phyloP scores from a whole-genome alignment of 2,113 vertebrate species.

The Psophia crepitans region DNA sequence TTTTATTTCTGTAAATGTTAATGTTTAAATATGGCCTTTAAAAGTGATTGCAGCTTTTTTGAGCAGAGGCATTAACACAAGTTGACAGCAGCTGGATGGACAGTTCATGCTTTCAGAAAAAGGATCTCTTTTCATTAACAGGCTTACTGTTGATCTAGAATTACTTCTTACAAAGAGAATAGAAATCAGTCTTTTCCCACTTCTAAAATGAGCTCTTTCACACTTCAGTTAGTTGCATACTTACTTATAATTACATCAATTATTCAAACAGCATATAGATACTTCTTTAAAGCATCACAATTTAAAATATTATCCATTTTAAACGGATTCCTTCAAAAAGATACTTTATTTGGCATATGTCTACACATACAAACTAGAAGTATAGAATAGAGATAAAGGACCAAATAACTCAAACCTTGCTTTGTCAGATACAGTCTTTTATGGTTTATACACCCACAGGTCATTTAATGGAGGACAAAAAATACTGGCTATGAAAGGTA shows the following conservation, averaged over 20 bases:
- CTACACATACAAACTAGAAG: neutral
- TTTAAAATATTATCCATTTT: neutral
- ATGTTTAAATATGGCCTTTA: neutral
- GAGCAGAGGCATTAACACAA: neutral
- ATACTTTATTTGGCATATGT: neutral
- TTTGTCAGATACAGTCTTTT: neutral
- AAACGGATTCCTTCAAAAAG: conserved; percentile 4
- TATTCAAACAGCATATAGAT: neutral
- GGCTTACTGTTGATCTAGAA: neutral
- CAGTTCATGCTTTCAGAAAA: neutral
- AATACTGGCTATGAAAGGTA: conserved; percentile 22
- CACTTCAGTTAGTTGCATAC: neutral
- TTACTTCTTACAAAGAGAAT: neutral
- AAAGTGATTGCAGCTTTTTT: neutral
- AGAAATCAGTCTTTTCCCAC: neutral
- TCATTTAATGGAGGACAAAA: conserved; percentile 32
- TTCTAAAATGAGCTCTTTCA: neutral
- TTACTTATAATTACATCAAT: neutral
- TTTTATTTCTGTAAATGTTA: neutral
- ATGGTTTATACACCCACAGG: neutral
- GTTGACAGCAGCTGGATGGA: neutral
- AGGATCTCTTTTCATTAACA: neutral
- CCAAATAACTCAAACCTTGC: neutral
- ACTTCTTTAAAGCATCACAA: neutral
- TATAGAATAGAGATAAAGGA: neutral